A percentile compares a stretch with the other conserved stretches of the same genome.
phyloP scores from a whole-genome alignment of 2,113 vertebrate genomes.

The Benitochromis conjunctus region DNA sequence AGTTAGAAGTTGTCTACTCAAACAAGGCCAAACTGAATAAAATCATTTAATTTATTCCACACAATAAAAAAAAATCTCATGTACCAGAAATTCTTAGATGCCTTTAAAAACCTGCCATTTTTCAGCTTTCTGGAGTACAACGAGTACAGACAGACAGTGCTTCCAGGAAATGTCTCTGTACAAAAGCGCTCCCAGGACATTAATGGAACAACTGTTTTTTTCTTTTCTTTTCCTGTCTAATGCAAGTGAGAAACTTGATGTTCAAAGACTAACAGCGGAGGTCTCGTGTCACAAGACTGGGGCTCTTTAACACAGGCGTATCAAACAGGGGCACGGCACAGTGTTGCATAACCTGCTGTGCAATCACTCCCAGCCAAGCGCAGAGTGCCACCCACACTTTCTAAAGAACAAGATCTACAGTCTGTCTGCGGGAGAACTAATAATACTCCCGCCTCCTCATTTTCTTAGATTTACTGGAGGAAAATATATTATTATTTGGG shows the following conservation, averaged over 20 bases:
- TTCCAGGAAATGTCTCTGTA: conserved; percentile 12
- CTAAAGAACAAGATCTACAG: conserved; percentile 4
- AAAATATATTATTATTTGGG: neutral
- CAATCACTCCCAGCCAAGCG: conserved; percentile 18
- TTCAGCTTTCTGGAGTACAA: neutral
- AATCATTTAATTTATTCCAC: neutral
- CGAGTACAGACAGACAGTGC: neutral
- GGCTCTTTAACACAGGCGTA: conserved; percentile 30
- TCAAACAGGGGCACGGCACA: conserved; percentile 14
- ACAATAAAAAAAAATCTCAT: neutral
- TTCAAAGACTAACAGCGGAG: neutral
- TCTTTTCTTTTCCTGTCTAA: neutral
- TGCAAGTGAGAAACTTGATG: neutral
- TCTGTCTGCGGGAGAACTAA: conserved; percentile 28
- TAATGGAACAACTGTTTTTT: neutral
- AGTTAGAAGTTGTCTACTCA: neutral
- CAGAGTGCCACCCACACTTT: conserved; percentile 17
- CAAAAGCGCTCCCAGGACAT: neutral
- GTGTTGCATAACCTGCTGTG: conserved; percentile 43
- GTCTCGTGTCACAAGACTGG: neutral
- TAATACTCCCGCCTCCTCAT: conserved; percentile 19
- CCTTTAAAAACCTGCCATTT: neutral
- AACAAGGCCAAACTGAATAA: neutral
- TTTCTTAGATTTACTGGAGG: conserved; percentile 16
- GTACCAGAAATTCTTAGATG: neutral